phyloP scores from a whole-genome alignment of 2,888 invertebrate genomes.

The Caenorhabditis becei region DNA sequence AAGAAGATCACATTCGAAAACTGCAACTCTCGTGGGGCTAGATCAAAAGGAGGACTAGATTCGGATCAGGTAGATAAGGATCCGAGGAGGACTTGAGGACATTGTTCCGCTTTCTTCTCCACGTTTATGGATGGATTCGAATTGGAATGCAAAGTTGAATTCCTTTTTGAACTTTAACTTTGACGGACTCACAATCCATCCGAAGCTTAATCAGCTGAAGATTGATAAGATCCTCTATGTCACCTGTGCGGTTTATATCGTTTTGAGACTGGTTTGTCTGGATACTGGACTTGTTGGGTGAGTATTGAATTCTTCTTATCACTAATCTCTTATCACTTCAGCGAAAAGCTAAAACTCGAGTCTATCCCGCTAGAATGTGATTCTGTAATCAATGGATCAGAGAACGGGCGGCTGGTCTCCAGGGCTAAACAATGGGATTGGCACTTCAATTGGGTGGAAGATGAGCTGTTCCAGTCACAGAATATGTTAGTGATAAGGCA shows the following conservation, averaged over 20 bases:
- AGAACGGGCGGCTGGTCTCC: slow-evolving; percentile 22
- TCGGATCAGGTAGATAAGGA: slow-evolving; percentile 35
- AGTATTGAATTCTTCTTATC: slow-evolving; percentile 20
- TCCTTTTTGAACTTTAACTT: background rate
- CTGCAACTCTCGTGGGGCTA: slow-evolving; percentile 46
- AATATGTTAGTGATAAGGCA: slow-evolving; percentile 49
- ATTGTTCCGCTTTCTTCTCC: slow-evolving; percentile 35
- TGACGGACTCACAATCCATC: background rate
- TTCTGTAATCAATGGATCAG: slow-evolving; percentile 56
- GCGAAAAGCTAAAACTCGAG: slow-evolving; percentile 41
- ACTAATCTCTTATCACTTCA: slow-evolving; percentile 6
- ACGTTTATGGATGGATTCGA: slow-evolving; percentile 6
- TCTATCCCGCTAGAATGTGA: slow-evolving; percentile 53
- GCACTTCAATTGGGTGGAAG: slow-evolving; percentile 50
- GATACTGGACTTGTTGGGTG: slow-evolving; percentile 23
- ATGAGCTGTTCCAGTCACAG: slow-evolving; percentile 42
- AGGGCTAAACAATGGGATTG: slow-evolving; percentile 47
- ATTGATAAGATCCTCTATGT: slow-evolving; percentile 17
- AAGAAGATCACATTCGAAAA: slow-evolving; percentile 54
- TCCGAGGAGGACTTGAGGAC: slow-evolving; percentile 19
- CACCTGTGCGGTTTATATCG: slow-evolving; percentile 11
- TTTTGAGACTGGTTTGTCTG: slow-evolving; percentile 19
- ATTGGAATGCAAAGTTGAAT: background rate
- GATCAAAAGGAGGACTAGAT: slow-evolving; percentile 15
- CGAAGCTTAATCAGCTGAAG: slow-evolving; percentile 13